Evolutionary conservation across 2,888 invertebrate genomes (phyloP), one percentile per base, ranked within the genome.

Genomic region (Nematopogon swammerdamellus): DNA sequence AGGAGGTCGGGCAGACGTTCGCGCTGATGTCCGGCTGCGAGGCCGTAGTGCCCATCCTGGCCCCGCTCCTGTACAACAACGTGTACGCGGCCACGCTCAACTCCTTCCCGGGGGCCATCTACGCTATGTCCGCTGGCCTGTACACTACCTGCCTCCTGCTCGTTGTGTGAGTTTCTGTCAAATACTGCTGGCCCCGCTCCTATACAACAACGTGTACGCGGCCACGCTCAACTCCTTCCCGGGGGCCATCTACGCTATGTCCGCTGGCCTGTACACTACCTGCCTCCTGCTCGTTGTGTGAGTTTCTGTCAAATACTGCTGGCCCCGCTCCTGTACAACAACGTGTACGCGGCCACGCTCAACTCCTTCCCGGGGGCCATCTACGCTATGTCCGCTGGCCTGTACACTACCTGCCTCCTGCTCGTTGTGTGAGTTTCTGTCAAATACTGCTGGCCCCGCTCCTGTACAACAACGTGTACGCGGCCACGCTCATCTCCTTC

Each of bases 401-500:
- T 53, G 1, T 54, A 50, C n/a, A 20, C 44, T 1, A 29, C 51
- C 14, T 53, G 56, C 48, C 20, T 56, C 3, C 10, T 52, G 19
- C 50, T 53, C 44, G 52, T 52, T 43, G 49, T 48, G 55, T 54
- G 46, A 55, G 55, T 55, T 25, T 25, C n/a, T n/a, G n/a, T n/a
- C n/a, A n/a, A n/a, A n/a, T n/a, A n/a, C n/a, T 89, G 47, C 50
- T 55, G n/a, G 47, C 54, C 2, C 56, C 56, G 1, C 43, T 53
- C 10, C 18, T 56, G 4, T 55, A 52, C 20, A 54, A 49, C 45
- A 50, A 51, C 18, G 46, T 53, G 10, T 56, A 56, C 19, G 52
- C 45, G 11, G 11, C 18, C 10, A 56, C 52, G 1, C 48, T 56
- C 10, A 25, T 45, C 1, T 46, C 42, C 4, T 56, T 50, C 19